phyloP scores from a whole-genome alignment of 2,888 invertebrate genomes.

The Augiades crinisus region DNA sequence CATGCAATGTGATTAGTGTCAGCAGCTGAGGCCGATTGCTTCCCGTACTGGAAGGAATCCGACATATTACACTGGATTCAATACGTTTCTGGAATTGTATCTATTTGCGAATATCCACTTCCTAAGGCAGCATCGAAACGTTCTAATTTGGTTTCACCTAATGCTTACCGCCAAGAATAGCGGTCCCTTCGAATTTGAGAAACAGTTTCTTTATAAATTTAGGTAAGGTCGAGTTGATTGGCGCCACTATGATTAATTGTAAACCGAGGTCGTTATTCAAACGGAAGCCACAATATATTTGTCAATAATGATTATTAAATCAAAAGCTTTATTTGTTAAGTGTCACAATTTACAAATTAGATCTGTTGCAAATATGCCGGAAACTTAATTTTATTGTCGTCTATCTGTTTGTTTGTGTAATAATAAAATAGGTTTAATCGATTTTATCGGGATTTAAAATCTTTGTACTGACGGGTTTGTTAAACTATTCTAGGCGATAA shows the following conservation, averaged over 20 bases:
- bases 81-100: conserved; percentile 3
- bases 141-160: neutral
- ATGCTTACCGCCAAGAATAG: neutral
- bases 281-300: too few relatives aligned
- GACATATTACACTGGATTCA: conserved; percentile 5
- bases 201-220: too few relatives aligned
- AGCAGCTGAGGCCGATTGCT: conserved; percentile 15
- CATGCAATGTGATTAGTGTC: conserved; percentile 7
- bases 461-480: too few relatives aligned
- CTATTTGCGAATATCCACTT: neutral
- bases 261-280: too few relatives aligned
- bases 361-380: too few relatives aligned
- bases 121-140: neutral
- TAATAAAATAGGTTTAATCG: neutral
- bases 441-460: too few relatives aligned
- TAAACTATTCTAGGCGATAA: too few relatives aligned
- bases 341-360: too few relatives aligned
- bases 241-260: too few relatives aligned
- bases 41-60: conserved; percentile 2
- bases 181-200: neutral
- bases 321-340: too few relatives aligned
- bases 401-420: neutral
- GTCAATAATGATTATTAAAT: too few relatives aligned
- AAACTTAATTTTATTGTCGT: neutral
- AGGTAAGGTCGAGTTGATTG: too few relatives aligned